Conservation (phyloP, 2,888 invertebrate genomes). For the Archips crataeganus region DNA sequence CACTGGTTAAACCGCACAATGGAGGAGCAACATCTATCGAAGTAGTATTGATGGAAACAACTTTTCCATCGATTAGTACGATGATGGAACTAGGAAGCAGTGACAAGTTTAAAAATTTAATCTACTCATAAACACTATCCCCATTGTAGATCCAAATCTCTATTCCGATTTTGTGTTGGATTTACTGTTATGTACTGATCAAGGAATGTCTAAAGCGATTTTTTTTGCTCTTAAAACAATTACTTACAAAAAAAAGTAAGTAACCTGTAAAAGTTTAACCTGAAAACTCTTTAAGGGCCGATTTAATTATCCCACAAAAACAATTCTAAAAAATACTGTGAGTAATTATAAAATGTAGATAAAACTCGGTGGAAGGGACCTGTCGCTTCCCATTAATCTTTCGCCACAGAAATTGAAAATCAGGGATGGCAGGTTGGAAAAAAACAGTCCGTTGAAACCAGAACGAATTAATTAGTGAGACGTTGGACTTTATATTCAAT, state of each 20-base stretch:
- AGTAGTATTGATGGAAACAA: too few species aligned
- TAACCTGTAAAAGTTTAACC: constrained; percentile 9
- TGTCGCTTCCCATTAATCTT: constrained; percentile 71
- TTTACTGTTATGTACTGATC: neutral
- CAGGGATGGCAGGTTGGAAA: constrained; percentile 65
- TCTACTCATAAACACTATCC: too few species aligned
- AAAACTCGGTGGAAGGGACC: constrained; percentile 55
- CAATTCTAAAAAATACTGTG: constrained; percentile 53
- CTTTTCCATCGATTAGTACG: too few species aligned
- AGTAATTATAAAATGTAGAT: constrained; percentile 63
- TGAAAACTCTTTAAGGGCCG: constrained; percentile 44
- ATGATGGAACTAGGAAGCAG: too few species aligned
- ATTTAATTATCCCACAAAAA: constrained; percentile 52
- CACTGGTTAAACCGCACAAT: too few species aligned
- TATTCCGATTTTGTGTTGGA: too few species aligned
- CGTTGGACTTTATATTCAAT: constrained; percentile 59
- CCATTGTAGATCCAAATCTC: too few species aligned
- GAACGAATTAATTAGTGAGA: constrained; percentile 70
- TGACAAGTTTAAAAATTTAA: too few species aligned
- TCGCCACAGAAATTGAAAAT: constrained; percentile 71
- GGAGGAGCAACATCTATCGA: too few species aligned
- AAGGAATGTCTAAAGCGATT: neutral
- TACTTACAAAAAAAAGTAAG: constrained; percentile 1
- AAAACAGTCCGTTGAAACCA: constrained; percentile 61
- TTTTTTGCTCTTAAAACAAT: neutral